A percentile compares a stretch with the other conserved stretches of the same genome.
These are phyloP conservation scores for Bos javanicus DNA, from an alignment of 2,113 vertebrate genomes.

Conservation along the genomic window DNA sequence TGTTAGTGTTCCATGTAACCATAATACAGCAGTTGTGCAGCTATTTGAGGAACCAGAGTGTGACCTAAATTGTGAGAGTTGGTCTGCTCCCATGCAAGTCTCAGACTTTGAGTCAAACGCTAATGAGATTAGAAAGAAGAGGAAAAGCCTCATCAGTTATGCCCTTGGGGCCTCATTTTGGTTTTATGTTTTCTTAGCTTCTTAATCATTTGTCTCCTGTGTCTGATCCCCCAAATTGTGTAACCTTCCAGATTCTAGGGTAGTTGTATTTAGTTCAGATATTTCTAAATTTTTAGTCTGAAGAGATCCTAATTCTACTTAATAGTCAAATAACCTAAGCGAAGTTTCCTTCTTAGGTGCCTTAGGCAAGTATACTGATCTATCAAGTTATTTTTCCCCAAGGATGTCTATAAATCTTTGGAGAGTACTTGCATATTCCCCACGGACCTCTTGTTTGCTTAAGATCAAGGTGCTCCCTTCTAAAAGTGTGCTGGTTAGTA, in stretches of 20 bases:
- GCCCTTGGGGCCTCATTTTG: neutral
- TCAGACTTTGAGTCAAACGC: neutral
- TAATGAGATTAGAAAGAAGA: neutral
- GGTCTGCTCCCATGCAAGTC: neutral
- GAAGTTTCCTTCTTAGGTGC: neutral
- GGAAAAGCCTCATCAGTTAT: neutral
- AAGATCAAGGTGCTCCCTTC: neutral
- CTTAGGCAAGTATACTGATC: neutral
- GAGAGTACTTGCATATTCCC: neutral
- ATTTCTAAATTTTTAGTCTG: neutral
- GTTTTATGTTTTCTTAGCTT: neutral
- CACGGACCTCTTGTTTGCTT: neutral
- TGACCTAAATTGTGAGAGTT: neutral
- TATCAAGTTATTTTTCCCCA: neutral
- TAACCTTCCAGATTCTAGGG: neutral
- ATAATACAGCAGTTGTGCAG: neutral
- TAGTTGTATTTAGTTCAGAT: neutral
- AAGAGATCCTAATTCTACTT: neutral
- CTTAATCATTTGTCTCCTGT: neutral
- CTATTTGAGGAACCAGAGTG: neutral
- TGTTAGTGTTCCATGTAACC: neutral
- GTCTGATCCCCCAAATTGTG: neutral
- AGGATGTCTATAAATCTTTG: neutral
- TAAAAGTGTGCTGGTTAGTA: neutral
- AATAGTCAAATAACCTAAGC: neutral